Conservation (phyloP, 2,888 invertebrate genomes). For the Lamellibrachia satsuma region DNA sequence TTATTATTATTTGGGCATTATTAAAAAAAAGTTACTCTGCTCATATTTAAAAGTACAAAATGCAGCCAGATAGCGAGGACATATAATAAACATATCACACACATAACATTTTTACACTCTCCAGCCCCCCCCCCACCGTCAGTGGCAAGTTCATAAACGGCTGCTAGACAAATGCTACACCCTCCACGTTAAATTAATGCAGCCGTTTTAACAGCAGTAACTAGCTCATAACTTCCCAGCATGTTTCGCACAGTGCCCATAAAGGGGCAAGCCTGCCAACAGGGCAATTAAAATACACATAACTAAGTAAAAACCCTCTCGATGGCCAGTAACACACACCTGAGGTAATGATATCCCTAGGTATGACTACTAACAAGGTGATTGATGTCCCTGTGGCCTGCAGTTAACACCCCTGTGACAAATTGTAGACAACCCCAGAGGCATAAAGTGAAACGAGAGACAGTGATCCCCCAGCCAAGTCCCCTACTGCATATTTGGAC, state of each 20-base stretch:
- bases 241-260: background rate
- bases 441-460: background rate
- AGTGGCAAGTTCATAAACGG: background rate
- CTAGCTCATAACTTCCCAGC: background rate
- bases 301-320: background rate
- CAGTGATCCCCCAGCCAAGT: background rate
- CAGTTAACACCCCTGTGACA: conserved; percentile 5
- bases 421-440: conserved; percentile 17
- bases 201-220: background rate
- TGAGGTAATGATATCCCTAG: background rate
- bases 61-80: background rate
- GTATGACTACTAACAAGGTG: conserved; percentile 13
- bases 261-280: background rate
- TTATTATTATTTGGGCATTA: too few relatives aligned
- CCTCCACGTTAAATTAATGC: background rate
- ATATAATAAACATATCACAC: background rate
- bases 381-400: background rate
- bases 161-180: background rate
- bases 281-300: background rate
- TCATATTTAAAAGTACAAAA: background rate
- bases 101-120: background rate
- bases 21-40: background rate
- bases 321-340: background rate
- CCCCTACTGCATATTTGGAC: background rate
- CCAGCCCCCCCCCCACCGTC: background rate